Evolutionary conservation across 2,113 vertebrate genomes (phyloP), one percentile per base, ranked within the genome.

Genomic region (Apodemus sylvaticus): DNA sequence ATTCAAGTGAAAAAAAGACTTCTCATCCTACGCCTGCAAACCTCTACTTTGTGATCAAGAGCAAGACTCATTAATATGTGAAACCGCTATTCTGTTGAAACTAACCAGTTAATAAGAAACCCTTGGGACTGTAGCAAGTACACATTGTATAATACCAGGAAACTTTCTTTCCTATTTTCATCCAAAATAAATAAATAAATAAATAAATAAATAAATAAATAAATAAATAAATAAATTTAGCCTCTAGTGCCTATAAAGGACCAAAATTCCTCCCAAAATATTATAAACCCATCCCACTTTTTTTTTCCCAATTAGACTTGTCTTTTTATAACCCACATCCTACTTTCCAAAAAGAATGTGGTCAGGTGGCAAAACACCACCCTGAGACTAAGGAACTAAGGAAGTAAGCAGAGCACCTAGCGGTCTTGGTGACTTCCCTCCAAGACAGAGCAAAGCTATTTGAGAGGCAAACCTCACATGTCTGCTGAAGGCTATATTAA

Each of bases 261-360:
- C 53, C 64, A 71, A 68, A 68, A 2, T 91, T 87, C 93, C 89
- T 95, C 89, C 79, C 74, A 90, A 96, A 97, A 97, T 96, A 95
- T 78, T 93, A 96, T n/a, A 90, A 95, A 78, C 70, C 34, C 71
- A 93, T 74, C 66, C 34, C 31, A 64, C 60, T 74, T 86, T 95
- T 53, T 74, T n/a, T 88, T 85, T 94, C 89, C 95, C 68, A 55
- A 89, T 76, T 85, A 92, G 77, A 94, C 31, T 85, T 70, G 71
- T 53, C 86, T 91, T 73, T 89, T 87, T 88, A 82, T 94, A 31
- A 92, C 55, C 94, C 73, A 93, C 83, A 96, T 94, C 60, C 62
- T 51, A 51, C 81, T 82, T 89, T 91, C 89, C 88, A 73, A 83
- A 93, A 97, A 94, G 71, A 92, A 83, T 51, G 58, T 93, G 91